Evolutionary conservation across 2,888 invertebrate genomes (phyloP).

Genomic region (Cryptocephalus moraei): DNA sequence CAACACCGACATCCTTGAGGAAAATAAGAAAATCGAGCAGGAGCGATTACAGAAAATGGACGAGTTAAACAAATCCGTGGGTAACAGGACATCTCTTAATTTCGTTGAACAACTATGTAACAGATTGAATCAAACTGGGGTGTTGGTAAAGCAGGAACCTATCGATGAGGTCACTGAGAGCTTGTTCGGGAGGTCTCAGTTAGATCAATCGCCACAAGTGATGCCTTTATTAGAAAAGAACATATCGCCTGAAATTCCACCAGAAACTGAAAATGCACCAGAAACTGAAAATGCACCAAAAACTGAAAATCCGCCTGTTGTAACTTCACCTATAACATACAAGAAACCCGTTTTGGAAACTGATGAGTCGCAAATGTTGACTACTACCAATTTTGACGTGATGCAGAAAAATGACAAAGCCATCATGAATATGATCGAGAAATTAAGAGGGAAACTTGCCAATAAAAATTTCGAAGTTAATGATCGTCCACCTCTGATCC

Average conservation of each 20-base stretch:
- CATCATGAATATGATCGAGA: conserved; percentile 23
- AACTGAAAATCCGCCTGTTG: not conserved
- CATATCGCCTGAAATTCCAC: not conserved
- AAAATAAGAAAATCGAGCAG: conserved; percentile 38
- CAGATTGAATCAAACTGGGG: conserved; percentile 18
- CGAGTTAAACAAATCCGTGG: conserved; percentile 34
- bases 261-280: too few relatives aligned
- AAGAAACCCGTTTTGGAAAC: conserved; percentile 16
- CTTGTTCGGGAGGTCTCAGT: not conserved
- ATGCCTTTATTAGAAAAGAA: conserved; percentile 16
- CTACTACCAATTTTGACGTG: conserved; percentile 13
- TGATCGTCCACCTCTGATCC: conserved; percentile 19
- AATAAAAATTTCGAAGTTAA: conserved; percentile 9
- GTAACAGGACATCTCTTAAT: conserved; percentile 25
- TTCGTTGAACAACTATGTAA: conserved; percentile 28
- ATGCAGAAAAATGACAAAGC: conserved; percentile 18
- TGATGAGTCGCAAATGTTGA: conserved; percentile 3
- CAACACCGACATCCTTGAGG: conserved; percentile 35
- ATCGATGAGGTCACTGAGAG: conserved; percentile 1
- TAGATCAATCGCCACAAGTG: not conserved
- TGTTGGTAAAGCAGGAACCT: conserved; percentile 17
- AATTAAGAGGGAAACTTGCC: conserved; percentile 22
- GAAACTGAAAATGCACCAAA: too few relatives aligned
- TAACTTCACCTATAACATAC: conserved; percentile 7
- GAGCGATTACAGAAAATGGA: conserved; percentile 43